phyloP scores from a whole-genome alignment of 2,113 vertebrate genomes.

The Strigops habroptila region DNA sequence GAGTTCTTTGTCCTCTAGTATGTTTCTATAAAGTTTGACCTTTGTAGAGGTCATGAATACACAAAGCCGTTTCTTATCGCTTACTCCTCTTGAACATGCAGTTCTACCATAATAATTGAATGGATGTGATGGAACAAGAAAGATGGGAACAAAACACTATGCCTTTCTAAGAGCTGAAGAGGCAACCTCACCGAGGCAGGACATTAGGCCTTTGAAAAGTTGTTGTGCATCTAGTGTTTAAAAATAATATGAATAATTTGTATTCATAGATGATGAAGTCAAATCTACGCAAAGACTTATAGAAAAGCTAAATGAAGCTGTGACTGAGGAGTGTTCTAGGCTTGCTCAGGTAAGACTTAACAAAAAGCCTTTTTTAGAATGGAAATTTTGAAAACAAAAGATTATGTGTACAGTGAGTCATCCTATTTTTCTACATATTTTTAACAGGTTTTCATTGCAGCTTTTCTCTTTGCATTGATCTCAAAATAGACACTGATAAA shows the following conservation, averaged over 20 bases:
- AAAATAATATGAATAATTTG: constrained; percentile 9
- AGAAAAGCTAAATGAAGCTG: constrained; percentile 73
- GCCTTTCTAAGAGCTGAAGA: not conserved
- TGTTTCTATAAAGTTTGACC: not conserved
- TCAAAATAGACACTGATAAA: not conserved
- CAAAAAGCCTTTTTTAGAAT: not conserved
- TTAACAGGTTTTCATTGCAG: not conserved
- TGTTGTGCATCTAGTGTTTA: not conserved
- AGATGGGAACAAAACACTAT: not conserved
- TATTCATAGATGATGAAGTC: constrained; percentile 59
- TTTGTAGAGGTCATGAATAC: not conserved
- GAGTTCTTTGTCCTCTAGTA: not conserved
- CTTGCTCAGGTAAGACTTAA: constrained; percentile 71
- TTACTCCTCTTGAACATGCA: not conserved
- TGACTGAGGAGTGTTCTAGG: constrained; percentile 80
- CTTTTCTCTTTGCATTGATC: not conserved
- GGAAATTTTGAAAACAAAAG: not conserved
- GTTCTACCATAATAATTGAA: not conserved
- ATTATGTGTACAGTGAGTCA: not conserved
- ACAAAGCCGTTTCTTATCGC: not conserved
- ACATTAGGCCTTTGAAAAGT: not conserved
- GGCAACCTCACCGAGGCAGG: not conserved
- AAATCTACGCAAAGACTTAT: constrained; percentile 71
- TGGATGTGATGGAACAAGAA: not conserved
- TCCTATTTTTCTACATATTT: not conserved